Percentiles rank a stretch among this genome's conserved stretches.
Conservation (phyloP, 1,140 invertebrate genomes). For the Sesamia nonagrioides region DNA sequence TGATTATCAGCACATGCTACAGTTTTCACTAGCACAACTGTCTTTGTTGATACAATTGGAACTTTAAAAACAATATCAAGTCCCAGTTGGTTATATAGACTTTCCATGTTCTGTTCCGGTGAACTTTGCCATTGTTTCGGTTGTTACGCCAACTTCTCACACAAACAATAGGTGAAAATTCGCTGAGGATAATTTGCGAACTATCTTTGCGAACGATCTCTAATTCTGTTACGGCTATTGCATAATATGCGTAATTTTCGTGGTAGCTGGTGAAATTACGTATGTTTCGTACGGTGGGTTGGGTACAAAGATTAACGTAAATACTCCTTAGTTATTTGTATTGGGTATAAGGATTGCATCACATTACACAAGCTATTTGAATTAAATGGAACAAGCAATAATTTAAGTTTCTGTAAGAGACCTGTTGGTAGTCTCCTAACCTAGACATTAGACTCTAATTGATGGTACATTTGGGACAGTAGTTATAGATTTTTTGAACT, state of each 20-base stretch:
- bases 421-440: neutral
- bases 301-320: neutral
- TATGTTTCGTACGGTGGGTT: neutral
- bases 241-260: constrained; percentile 62
- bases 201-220: constrained; percentile 67
- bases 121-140: constrained; percentile 85
- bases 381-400: neutral
- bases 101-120: constrained; percentile 83
- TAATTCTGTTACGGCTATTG: constrained; percentile 56
- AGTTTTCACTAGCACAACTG: constrained; percentile 57
- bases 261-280: constrained; percentile 23
- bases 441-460: neutral
- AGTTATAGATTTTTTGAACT: neutral
- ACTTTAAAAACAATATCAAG: constrained; percentile 74
- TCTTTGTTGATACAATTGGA: constrained; percentile 62
- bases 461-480: neutral
- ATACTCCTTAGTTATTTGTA: neutral
- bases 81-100: constrained; percentile 80
- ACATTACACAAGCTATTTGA: neutral
- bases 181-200: constrained; percentile 74
- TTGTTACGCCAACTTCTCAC: constrained; percentile 81
- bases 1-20: constrained; percentile 26
- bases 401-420: neutral
- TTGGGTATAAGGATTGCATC: neutral
- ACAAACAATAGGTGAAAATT: constrained; percentile 85